Base-by-base conservation (phyloP, 2,797 vertebrate genomes). In the Uromys caudimaculatus region DNA sequence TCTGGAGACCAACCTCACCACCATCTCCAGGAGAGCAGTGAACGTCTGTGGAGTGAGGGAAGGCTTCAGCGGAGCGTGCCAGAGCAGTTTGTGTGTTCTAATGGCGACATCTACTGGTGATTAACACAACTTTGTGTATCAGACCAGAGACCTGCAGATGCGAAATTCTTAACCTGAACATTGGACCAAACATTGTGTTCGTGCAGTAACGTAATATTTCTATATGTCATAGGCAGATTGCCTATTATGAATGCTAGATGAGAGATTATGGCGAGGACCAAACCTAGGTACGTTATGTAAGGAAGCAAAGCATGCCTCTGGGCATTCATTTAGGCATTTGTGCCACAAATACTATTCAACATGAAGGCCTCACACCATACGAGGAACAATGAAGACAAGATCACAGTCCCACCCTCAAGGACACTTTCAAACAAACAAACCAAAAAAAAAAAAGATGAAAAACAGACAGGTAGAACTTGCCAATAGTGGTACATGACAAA, bases 71-170 rank as follows among this genome's bases (percentile, higher is more conserved):
- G 2, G 64, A 75, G 58, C 27, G 1, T 2, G 7, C 0, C n/a
- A 62, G 35, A 95, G 41, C 69, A 44, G 3, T 44, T 93, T 82
- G 52, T 64, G 54, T 81, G 86, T 75, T 93, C 85, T 71, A 12
- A 97, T 79, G 50, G 92, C 52, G 97, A 96, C 97, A 97, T 77
- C 96, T 44, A 91, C 94, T 97, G 97, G 96, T 64, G 6, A 6
- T 0, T 7, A 19, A 0, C 47, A 77, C 41, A 90, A 96, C 58
- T 93, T 58, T 92, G 89, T 19, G 32, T 47, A 35, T 4, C n/a
- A 27, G 67, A 62, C 38, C 47, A 41, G 21, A n/a, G 44, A 92
- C 73, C 58, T 54, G n/a, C 67, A 92, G 64, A 92, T 2, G 0
- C 56, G 67, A 95, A 83, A 67, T 79, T 19, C 35, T 87, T 78